Base-by-base conservation (phyloP, 2,888 invertebrate genomes). In the Latrodectus elegans region DNA sequence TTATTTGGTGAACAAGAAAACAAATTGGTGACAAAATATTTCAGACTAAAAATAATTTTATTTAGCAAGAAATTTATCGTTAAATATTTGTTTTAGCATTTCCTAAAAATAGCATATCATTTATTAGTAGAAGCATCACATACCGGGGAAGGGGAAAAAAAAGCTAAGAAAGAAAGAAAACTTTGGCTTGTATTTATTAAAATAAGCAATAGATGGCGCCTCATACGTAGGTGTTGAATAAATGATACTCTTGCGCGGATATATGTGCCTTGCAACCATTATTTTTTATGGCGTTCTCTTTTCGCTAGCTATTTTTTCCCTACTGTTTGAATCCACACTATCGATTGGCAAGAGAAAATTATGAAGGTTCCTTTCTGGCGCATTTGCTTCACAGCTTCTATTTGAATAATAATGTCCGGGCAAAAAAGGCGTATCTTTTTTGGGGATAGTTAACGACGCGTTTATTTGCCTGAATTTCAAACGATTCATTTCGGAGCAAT, bases 341-440 rank as follows among this genome's bases (percentile, higher is more conserved):
- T 84, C 68, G 84, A 84, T 84, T 78, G 78, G 64, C 9, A 73
- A 78, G 73, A 78, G 84, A 84, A 84, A 78, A 84, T 73, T 52
- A 65, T 73, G 72, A 52, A 70, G 26, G 68, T 71, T 78, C 71
- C 84, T 73, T 72, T 73, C 4, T 60, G 60, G 12, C 60, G 60
- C 60, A 60, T 60, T n/a, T 60, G 60, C 60, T 10, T 60, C n/a
- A 60, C 38, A 38, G 38, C 38, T 60, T 12, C 11, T 15, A 60
- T 15, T 12, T 12, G 60, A n/a, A n/a, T 60, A 60, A 60, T 15
- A 60, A 60, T 14, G 60, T 60, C 60, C n/a, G 60, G n/a, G n/a
- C n/a, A 60, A 60, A 15, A 60, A 60, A 60, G n/a, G 60, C 38
- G 38, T 38, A 38, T 38, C 38, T 38, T 38, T 38, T 38, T 38